Conservation (phyloP, 2,113 vertebrate genomes). For the Fulmarus glacialis region DNA sequence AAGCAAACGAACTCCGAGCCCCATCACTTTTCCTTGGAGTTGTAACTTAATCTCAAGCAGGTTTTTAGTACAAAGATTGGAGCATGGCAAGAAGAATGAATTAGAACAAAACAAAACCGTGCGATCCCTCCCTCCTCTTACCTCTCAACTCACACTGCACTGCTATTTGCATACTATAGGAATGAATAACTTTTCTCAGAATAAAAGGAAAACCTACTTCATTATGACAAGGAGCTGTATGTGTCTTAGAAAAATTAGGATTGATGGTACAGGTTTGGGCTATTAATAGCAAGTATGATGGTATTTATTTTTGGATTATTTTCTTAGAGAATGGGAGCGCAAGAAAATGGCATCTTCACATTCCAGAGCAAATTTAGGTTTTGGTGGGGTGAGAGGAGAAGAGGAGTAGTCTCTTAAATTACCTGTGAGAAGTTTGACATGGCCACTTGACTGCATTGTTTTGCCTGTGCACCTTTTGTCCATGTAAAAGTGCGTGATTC, state of each 20-base stretch:
- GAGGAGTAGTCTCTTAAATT: constrained; percentile 36
- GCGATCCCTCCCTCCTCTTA: not conserved
- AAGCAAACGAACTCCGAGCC: not conserved
- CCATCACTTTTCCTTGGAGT: not conserved
- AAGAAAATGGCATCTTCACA: not conserved
- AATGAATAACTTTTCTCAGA: constrained; percentile 3
- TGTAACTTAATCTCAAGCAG: constrained; percentile 36
- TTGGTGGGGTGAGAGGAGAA: not conserved
- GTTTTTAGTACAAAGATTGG: constrained; percentile 32
- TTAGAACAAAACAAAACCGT: constrained; percentile 33
- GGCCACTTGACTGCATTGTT: constrained; percentile 45
- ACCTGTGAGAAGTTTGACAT: constrained; percentile 55
- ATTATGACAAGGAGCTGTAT: not conserved
- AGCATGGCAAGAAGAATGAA: not conserved
- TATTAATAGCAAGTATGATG: not conserved
- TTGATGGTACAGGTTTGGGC: not conserved
- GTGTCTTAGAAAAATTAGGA: not conserved
- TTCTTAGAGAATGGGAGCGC: not conserved
- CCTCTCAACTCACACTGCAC: not conserved
- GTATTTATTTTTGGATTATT: not conserved
- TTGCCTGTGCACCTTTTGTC: constrained; percentile 29
- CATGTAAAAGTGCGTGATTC: constrained; percentile 33
- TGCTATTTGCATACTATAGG: not conserved
- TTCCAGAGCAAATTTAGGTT: constrained; percentile 20
- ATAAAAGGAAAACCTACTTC: not conserved